Evolutionary conservation across 2,797 vertebrate genomes (phyloP).

Genomic region (Garrulus glandarius): DNA sequence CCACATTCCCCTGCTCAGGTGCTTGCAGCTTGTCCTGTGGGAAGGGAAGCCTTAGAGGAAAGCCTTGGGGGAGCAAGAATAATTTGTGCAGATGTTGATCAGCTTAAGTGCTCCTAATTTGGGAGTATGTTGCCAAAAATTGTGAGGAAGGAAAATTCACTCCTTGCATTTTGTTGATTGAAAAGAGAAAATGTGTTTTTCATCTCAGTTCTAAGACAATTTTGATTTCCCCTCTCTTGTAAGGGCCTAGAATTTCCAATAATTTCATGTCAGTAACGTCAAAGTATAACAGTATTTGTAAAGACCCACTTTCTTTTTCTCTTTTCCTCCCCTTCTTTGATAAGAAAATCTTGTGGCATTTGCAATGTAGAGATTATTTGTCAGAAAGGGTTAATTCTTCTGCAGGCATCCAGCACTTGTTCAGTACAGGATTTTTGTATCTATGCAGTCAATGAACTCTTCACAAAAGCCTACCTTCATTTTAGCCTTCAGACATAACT

Average conservation of each 20-base stretch:
- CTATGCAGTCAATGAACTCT: neutral
- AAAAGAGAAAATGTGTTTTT: neutral
- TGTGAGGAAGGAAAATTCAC: neutral
- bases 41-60: neutral
- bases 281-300: neutral
- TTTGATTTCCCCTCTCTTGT: neutral
- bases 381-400: neutral
- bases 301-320: neutral
- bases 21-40: accelerated
- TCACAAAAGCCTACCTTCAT: neutral
- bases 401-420: neutral
- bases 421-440: neutral
- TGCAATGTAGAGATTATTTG: neutral
- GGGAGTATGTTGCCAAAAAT: neutral
- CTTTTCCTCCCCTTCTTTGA: neutral
- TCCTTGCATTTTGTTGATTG: neutral
- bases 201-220: neutral
- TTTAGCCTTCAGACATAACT: neutral
- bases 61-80: neutral
- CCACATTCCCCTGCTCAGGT: accelerated
- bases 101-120: neutral
- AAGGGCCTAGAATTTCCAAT: neutral
- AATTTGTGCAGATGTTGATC: neutral
- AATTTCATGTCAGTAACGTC: neutral
- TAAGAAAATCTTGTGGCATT: neutral